A percentile compares a stretch with the other conserved stretches of the same genome.
phyloP scores from a whole-genome alignment of 2,797 vertebrate species.

The Macropodus opercularis region DNA sequence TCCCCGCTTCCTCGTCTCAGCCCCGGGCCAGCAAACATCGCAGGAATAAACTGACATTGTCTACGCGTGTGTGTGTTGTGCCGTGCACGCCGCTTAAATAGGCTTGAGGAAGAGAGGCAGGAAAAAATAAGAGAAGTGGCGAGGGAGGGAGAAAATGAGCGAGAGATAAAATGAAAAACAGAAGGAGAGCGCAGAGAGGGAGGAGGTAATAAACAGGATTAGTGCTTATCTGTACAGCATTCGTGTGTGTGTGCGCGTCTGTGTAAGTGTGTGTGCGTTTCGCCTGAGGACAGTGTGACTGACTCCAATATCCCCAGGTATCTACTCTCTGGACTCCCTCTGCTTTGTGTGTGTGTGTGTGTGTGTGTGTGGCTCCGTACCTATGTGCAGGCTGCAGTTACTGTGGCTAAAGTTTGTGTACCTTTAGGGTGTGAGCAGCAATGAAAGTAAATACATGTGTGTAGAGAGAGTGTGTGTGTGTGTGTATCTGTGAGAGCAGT shows the following conservation, averaged over 20 bases:
- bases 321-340: conserved; percentile 57
- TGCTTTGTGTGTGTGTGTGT: conserved; percentile 38
- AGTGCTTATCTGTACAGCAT: conserved; percentile 74
- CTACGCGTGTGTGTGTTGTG: conserved; percentile 13
- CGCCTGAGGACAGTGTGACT: conserved; percentile 68
- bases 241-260: conserved; percentile 11
- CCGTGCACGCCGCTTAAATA: conserved; percentile 42
- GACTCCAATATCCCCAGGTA: conserved; percentile 71
- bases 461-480: conserved; percentile 17
- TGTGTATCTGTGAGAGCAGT: no score
- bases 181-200: conserved; percentile 64
- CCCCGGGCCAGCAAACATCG: conserved; percentile 73
- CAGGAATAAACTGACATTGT: conserved; percentile 71
- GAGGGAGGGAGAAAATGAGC: conserved; percentile 47
- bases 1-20: conserved; percentile 68
- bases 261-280: conserved; percentile 31
- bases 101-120: conserved; percentile 61
- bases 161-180: conserved; percentile 64
- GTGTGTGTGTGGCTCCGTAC: conserved; percentile 11
- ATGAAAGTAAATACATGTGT: conserved; percentile 26
- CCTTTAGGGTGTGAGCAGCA: conserved; percentile 18
- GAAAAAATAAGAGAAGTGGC: conserved; percentile 57
- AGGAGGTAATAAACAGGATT: conserved; percentile 79
- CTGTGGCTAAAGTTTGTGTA: conserved; percentile 14
- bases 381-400: neutral